These are phyloP conservation scores for Drosophila anomelani DNA, from an alignment of 2,888 invertebrate genomes.

Conservation along the genomic window DNA sequence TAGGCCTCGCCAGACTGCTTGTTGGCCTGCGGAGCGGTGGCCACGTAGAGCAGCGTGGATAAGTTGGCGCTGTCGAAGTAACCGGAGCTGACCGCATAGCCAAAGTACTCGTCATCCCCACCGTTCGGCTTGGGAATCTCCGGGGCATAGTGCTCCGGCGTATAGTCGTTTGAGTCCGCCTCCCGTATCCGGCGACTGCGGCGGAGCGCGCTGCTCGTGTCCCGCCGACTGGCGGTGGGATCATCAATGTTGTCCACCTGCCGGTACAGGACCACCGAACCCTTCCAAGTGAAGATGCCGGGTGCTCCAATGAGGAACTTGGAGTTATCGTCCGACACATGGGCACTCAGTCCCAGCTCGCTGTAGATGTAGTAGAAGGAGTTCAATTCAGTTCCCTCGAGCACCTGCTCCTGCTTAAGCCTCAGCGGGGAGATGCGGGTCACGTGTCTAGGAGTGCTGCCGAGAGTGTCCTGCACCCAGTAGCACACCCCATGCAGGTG, in stretches of 20 bases:
- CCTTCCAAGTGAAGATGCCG: constrained; percentile 83
- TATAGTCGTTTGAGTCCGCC: constrained; percentile 48
- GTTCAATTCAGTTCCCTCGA: constrained; percentile 37
- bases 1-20: constrained; percentile 84
- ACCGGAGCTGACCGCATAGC: constrained; percentile 84
- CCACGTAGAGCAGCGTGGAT: constrained; percentile 80
- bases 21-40: constrained; percentile 84
- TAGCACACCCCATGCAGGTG: constrained; percentile 85
- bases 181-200: constrained; percentile 38
- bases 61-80: constrained; percentile 79
- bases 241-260: constrained; percentile 69
- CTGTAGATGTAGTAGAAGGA: constrained; percentile 82
- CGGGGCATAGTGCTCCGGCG: constrained; percentile 65
- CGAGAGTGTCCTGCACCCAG: constrained; percentile 81
- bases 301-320: constrained; percentile 84
- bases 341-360: constrained; percentile 84
- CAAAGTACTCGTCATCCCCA: constrained; percentile 84
- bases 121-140: constrained; percentile 82
- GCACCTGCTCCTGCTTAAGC: constrained; percentile 74
- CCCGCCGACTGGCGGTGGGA: constrained; percentile 82
- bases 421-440: constrained; percentile 83
- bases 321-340: constrained; percentile 83
- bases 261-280: constrained; percentile 82
- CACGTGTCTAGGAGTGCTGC: constrained; percentile 73
- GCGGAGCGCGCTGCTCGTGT: constrained; percentile 59